Conservation (phyloP, 1,140 invertebrate genomes). For the Drosophila ogumai region DNA sequence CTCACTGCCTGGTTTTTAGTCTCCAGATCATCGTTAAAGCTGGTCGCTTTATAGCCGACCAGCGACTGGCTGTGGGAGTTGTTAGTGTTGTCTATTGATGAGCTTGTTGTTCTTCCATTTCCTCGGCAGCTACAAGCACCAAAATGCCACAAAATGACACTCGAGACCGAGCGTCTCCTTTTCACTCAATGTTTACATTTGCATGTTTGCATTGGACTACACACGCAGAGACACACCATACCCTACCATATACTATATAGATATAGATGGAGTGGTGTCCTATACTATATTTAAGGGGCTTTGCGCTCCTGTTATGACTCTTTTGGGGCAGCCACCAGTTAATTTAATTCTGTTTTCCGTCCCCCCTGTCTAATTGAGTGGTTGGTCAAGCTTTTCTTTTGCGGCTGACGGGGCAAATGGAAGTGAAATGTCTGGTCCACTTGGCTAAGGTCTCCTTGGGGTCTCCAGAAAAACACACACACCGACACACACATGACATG, state of each 20-base stretch:
- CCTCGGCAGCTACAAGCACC: constrained; percentile 39
- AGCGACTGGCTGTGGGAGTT: constrained; percentile 30
- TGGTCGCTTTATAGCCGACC: constrained; percentile 48
- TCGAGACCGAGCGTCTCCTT: constrained; percentile 52
- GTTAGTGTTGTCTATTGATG: constrained; percentile 66
- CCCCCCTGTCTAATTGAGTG: constrained; percentile 70
- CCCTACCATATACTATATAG: neutral
- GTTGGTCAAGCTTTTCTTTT: constrained; percentile 46
- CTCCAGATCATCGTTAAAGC: constrained; percentile 37
- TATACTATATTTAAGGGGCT: neutral
- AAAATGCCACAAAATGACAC: constrained; percentile 51
- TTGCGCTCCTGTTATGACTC: constrained; percentile 63
- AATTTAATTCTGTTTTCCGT: constrained; percentile 73
- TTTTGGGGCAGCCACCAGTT: constrained; percentile 66
- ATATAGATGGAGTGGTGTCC: neutral
- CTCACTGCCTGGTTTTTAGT: neutral
- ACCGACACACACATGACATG: constrained; percentile 37
- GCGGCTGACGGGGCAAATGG: constrained; percentile 39
- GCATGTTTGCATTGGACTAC: constrained; percentile 57
- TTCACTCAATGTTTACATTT: constrained; percentile 63
- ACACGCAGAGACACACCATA: constrained; percentile 1
- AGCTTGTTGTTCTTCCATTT: constrained; percentile 73
- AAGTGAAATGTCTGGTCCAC: constrained; percentile 54
- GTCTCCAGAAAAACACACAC: constrained; percentile 7
- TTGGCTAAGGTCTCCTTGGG: constrained; percentile 23